A percentile compares a stretch with the other conserved stretches of the same genome.
Conservation (phyloP, 1,140 invertebrate genomes). For the Brachionus sp. region DNA sequence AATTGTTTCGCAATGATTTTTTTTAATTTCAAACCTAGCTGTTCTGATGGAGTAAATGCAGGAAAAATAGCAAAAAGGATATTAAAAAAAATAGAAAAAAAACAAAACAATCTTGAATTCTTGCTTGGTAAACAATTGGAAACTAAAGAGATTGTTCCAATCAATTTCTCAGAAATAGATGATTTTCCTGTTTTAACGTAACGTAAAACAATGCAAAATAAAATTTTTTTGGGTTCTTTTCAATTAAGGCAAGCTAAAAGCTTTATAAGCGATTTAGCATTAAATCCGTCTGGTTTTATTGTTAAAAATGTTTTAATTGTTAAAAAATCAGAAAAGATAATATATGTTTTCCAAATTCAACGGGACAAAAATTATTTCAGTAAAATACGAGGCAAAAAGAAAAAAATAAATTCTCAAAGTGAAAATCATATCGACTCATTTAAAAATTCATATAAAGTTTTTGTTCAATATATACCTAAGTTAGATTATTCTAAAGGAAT, state of each 20-base stretch:
- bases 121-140: constrained; percentile 13
- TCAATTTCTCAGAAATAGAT: neutral
- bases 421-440: neutral
- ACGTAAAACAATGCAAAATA: neutral
- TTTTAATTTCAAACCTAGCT: neutral
- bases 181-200: neutral
- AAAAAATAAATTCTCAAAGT: neutral
- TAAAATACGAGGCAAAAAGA: constrained; percentile 11
- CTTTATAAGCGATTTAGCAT: neutral
- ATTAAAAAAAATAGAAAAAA: neutral
- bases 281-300: neutral
- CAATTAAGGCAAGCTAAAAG: constrained; percentile 27
- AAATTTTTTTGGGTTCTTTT: constrained; percentile 11
- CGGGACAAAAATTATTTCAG: neutral
- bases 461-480: constrained; percentile 22
- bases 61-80: neutral
- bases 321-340: neutral
- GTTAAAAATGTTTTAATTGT: neutral
- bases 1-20: neutral
- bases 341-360: neutral
- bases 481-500: neutral
- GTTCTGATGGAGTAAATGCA: constrained; percentile 10
- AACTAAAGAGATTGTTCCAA: neutral
- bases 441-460: constrained; percentile 17
- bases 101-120: constrained; percentile 4